Base-by-base conservation (phyloP, 2,797 vertebrate species). In the Heliangelus exortis region DNA sequence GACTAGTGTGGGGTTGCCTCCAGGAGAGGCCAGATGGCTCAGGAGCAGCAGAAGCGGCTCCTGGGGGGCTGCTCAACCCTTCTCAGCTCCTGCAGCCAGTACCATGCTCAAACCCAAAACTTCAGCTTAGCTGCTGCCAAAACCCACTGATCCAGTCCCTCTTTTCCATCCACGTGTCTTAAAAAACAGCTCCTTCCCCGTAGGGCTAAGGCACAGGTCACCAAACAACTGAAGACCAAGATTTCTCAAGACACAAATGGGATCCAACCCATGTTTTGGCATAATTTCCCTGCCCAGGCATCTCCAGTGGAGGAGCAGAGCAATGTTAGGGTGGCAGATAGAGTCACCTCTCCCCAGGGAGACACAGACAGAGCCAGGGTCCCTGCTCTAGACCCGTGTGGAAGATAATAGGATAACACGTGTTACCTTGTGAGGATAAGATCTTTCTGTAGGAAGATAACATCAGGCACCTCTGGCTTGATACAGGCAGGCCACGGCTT, bases 301-400 rank as follows among this genome's bases (percentile, higher is more conserved):
- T 54, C 41, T 66, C 22, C 26, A 41, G 31, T 50, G 84, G 43
- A 51, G 29, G 34, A 51, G 31, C 61, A 36, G 25, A 88, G 43
- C 1, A 34, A 29, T 6, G 8, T 39, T 18, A 22, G 0, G 0
- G 29, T 55, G 78, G 71, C 72, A 53, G 34, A 0, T 4, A 4
- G 48, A 76, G 41, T 25, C 28, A 51, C 10, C 20, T 72, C 26
- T 72, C 18, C 22, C 21, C 7, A 3, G 9, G 23, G 3, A 79
- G 61, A n/a, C 3, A 10, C 7, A 34, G 66, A 36, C 43, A 91
- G 67, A 84, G 13, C 16, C 48, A 39, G 16, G 12, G 6, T 34
- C 13, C 66, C 66, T 65, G 50, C 41, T 82, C 62, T 47, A 39
- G 36, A 45, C 14, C 25, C 22, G 22, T 20, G 39, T 41, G 54